Evolutionary conservation across 2,113 vertebrate species (phyloP), one percentile per base, ranked within the genome.

Genomic region (Numenius arquata): DNA sequence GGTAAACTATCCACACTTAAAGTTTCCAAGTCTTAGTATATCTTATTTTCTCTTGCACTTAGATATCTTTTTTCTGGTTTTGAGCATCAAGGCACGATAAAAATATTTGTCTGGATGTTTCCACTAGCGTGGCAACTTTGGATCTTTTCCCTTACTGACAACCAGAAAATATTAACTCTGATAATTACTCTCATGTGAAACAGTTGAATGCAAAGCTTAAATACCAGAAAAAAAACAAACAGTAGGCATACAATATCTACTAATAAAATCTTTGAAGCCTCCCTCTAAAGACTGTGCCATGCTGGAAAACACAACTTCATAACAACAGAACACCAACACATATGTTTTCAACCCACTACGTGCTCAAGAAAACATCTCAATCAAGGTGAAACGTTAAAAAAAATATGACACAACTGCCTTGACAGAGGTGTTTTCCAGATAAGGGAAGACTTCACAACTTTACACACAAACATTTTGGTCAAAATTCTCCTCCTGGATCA

Each of bases 351-450:
- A 50, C 16, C 18, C 14, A 30, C 27, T 78, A 48, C 14, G 8
- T 15, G 27, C 22, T 50, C 63, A 83, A 71, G 40, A 15, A 82
- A 92, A 52, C 19, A 19, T 3, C 32, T 80, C 81, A 32, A 4
- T 8, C 58, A 48, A 62, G 36, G n/a, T 29, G 38, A 79, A 91
- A 2, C 11, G 6, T 32, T 29, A 38, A 58, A 74, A 88, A 88
- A 71, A 20, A n/a, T n/a, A n/a, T 2, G 2, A 36, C 6, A 30
- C 14, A 34, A 15, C 4, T 84, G 40, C 55, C 29, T 15, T 2
- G 1, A 65, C 53, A 66, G 9, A 2, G 5, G 8, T 7, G 2
- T 23, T 41, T 38, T 23, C 12, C 36, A 62, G 15, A 1, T 4
- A 48, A 22, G 7, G 40, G 19, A 38, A 56, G 13, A n/a, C 8